Evolutionary conservation across 2,888 invertebrate genomes (phyloP), one percentile per base, ranked within the genome.

Genomic region (Hipparchia semele): DNA sequence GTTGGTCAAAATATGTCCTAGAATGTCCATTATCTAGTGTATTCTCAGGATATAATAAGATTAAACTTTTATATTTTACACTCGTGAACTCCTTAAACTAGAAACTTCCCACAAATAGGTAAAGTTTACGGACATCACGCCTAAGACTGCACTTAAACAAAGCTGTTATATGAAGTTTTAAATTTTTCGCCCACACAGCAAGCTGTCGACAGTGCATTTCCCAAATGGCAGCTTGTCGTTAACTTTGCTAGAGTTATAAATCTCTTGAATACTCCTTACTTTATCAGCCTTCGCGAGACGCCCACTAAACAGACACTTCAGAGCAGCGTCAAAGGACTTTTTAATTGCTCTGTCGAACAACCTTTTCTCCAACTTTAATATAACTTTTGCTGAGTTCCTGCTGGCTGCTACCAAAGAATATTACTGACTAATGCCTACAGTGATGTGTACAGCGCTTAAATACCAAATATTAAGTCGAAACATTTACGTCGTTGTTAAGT

Each of bases 171-270:
- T 76, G 83, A 85, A 87, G 81, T 85, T 86, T 84, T 81, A 82
- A 49, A 51, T 65, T 53, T 65, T 65, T 65, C 65, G 33, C 33
- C 53, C 33, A 53, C 61, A 46, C 53, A 53, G 65, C 84, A 84
- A 87, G 83, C 87, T 85, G 82, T 86, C 83, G 87, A 82, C 84
- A 84, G 83, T 86, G 88, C 90, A 90, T 89, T 89, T 85, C 85
- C 84, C 83, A 87, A 90, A 91, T 87, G 85, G 86, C 82, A 53
- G 51, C 79, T 82, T 86, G 86, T 87, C 89, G 86, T 91, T 90
- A 90, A 90, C 86, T 89, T 90, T 86, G 83, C 86, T 86, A 84
- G 80, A 80, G 88, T 87, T 87, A 87, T 92, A 92, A 92, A 92
- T 91, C 90, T 90, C 79, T 76, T 81, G 84, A 89, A 91, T 87